Base-by-base conservation (phyloP, 2,113 vertebrate genomes). In the Amphilophus citrinellus region DNA sequence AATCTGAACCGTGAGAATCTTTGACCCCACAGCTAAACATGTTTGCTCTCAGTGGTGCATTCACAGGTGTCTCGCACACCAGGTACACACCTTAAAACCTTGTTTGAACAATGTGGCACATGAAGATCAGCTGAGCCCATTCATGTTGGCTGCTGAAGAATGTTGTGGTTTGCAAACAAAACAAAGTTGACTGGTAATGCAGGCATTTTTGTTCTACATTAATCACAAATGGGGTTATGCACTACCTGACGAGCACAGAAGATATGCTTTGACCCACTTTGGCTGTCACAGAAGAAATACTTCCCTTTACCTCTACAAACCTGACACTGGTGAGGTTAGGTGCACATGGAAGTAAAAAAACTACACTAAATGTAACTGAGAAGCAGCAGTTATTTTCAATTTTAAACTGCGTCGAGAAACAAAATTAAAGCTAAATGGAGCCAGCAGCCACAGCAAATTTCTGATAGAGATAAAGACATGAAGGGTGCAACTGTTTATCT, bases 1-100 rank as follows among this genome's bases (percentile, higher is more conserved):
- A 35, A 56, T 56, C 35, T 73, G 47, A 56, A 73, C 68, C 18
- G 27, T 73, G 68, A 73, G 68, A 73, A 73, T 56, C 18, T 56
- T 73, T 73, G 27, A 73, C 0, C 10, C 44, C 7, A 10, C 27
- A 73, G 47, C 68, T 73, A 14, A 30, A 56, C 27, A 56, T 73
- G 68, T 73, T 47, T 78, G 76, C 60, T 50, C 24, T 78, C 76
- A 17, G 24, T 39, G 3, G 39, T 78, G 60, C 10, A 15, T 22
- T 78, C 10, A 44, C 27, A 11, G n/a, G 22, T 61, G 4, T 77
- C 58, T 78, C 42, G 0, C 0, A 2, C 18, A 32, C 5, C 59
- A 61, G 17, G 18, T 47, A 78, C 76, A 78, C 39, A 17, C 76
- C 76, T 30, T 20, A 32, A 30, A 42, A 78, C 24, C 24, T 61